phyloP scores from a whole-genome alignment of 2,797 vertebrate species.

The Onychomys arenicola region DNA sequence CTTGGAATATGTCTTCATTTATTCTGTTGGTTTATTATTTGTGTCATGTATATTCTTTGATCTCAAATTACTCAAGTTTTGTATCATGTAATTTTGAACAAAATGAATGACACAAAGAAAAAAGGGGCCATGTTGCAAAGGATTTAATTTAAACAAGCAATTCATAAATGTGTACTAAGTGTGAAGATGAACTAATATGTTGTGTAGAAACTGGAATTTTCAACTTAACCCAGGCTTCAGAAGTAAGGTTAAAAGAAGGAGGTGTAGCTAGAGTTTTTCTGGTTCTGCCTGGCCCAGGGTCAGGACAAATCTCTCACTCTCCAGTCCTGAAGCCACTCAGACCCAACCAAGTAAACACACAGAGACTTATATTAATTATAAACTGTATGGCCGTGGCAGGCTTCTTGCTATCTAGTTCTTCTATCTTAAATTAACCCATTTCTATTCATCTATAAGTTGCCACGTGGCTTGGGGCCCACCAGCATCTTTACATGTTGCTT shows the following conservation, averaged over 20 bases:
- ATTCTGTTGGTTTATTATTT: neutral
- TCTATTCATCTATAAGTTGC: too few relatives aligned
- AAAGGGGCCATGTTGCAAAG: neutral
- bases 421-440: too few relatives aligned
- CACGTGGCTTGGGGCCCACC: too few relatives aligned
- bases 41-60: neutral
- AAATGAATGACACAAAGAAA: neutral
- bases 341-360: too few relatives aligned
- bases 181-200: neutral
- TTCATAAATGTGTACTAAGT: neutral
- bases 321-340: too few relatives aligned
- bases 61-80: neutral
- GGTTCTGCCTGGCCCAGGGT: too few relatives aligned
- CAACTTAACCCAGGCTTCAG: neutral
- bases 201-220: neutral
- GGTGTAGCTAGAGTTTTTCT: too few relatives aligned
- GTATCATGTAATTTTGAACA: neutral
- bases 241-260: neutral
- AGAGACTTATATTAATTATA: too few relatives aligned
- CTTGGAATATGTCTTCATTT: neutral
- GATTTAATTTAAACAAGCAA: neutral
- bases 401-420: too few relatives aligned
- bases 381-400: too few relatives aligned
- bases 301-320: too few relatives aligned
- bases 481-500: too few relatives aligned